Conservation (phyloP, 2,888 invertebrate species). For the Drosophila rubida region DNA sequence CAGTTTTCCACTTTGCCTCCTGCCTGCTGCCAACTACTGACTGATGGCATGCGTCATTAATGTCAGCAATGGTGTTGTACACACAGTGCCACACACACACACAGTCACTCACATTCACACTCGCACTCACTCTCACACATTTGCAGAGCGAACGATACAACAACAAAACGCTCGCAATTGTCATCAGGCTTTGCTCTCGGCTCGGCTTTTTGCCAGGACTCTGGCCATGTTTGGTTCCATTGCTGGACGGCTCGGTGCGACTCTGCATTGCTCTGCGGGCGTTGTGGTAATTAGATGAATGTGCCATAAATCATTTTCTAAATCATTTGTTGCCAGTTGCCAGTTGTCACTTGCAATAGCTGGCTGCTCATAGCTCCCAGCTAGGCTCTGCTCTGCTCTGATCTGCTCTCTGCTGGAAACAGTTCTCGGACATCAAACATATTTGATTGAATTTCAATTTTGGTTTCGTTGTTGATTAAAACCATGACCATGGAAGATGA, state of each 20-base stretch:
- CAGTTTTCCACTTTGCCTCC: not conserved
- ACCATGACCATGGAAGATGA: not conserved
- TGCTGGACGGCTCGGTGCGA: not conserved
- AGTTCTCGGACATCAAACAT: not conserved
- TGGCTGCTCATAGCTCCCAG: constrained; percentile 24
- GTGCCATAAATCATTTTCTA: constrained; percentile 77
- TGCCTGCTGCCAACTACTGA: constrained; percentile 31
- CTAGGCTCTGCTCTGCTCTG: no score
- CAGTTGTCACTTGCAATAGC: constrained; percentile 40
- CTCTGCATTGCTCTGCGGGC: constrained; percentile 51
- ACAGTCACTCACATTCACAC: constrained; percentile 36
- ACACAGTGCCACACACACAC: constrained; percentile 33
- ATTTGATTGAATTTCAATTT: constrained; percentile 41
- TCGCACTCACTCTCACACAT: no score
- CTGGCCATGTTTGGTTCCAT: constrained; percentile 31
- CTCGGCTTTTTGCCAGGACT: constrained; percentile 56
- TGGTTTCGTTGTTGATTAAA: constrained; percentile 1
- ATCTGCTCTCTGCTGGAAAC: not conserved
- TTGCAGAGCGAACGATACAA: constrained; percentile 14
- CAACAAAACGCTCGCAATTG: constrained; percentile 68
- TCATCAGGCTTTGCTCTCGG: constrained; percentile 56
- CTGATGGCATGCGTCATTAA: constrained; percentile 77
- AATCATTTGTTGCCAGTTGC: constrained; percentile 70
- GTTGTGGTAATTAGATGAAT: constrained; percentile 77
- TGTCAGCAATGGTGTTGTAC: constrained; percentile 68